These are phyloP conservation scores for Hafferia zeledoni DNA, from an alignment of 2,797 vertebrate species.

Conservation along the genomic window DNA sequence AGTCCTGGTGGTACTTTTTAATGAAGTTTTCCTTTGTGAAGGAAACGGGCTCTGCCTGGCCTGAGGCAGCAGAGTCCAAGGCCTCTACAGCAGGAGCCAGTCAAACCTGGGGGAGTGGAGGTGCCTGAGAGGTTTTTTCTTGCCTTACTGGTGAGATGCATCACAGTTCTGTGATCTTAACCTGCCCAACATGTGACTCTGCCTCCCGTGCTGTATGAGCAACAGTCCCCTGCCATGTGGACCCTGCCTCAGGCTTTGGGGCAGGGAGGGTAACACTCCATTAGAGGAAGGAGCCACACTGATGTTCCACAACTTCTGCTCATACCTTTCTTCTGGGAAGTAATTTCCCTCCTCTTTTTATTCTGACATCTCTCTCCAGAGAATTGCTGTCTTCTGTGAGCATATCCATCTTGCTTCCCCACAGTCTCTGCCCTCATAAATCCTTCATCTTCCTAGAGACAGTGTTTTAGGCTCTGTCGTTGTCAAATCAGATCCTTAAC, in stretches of 20 bases:
- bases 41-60: neutral
- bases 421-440: constrained; percentile 31
- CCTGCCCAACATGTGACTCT: neutral
- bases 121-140: neutral
- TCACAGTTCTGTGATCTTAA: neutral
- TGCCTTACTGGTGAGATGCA: neutral
- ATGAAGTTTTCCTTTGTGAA: neutral
- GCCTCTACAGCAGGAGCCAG: neutral
- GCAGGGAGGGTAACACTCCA: neutral
- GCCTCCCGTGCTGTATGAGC: neutral
- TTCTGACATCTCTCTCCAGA: neutral
- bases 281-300: neutral
- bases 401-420: constrained; percentile 1
- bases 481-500: neutral
- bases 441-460: constrained; percentile 15
- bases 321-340: constrained; percentile 2
- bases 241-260: neutral
- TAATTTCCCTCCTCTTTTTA: neutral
- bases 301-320: neutral
- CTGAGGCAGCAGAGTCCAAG: neutral
- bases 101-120: neutral
- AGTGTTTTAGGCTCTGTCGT: neutral
- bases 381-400: constrained; percentile 5
- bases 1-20: neutral
- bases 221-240: neutral